Evolutionary conservation across 1,140 invertebrate species (phyloP).

Genomic region (Papilio polyxenes): DNA sequence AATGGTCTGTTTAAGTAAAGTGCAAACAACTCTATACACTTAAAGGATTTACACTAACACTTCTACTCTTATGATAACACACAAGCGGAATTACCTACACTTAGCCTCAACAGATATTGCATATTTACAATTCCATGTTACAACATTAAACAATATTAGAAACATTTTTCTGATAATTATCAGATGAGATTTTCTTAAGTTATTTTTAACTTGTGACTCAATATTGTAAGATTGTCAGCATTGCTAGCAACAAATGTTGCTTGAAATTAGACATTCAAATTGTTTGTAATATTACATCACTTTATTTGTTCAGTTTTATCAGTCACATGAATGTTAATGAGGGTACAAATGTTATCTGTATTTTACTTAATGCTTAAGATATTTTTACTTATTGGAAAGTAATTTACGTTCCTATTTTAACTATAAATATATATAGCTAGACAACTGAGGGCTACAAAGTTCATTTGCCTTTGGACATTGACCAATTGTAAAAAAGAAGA

Average conservation of each 20-base stretch:
- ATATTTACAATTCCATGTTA: too few species aligned
- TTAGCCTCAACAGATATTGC: too few species aligned
- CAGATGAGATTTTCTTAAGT: too few species aligned
- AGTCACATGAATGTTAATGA: neutral
- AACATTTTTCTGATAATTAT: too few species aligned
- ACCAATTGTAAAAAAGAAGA: too few species aligned
- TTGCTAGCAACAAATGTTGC: neutral
- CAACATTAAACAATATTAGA: too few species aligned
- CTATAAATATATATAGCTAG: neutral
- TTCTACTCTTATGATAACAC: too few species aligned
- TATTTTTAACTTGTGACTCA: too few species aligned
- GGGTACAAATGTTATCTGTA: slow-evolving; percentile 3
- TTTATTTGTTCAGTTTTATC: slow-evolving; percentile 7
- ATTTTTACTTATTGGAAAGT: neutral
- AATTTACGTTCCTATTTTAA: neutral
- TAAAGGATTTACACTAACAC: too few species aligned
- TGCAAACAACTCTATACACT: too few species aligned
- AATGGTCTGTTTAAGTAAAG: too few species aligned
- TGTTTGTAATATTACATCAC: slow-evolving; percentile 6
- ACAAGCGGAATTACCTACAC: too few species aligned
- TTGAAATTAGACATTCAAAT: neutral
- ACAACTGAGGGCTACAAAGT: neutral
- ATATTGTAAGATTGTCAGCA: neutral
- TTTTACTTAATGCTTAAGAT: neutral
- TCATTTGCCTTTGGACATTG: neutral